phyloP scores from a whole-genome alignment of 2,888 invertebrate species.

The Phragmatobia fuliginosa region DNA sequence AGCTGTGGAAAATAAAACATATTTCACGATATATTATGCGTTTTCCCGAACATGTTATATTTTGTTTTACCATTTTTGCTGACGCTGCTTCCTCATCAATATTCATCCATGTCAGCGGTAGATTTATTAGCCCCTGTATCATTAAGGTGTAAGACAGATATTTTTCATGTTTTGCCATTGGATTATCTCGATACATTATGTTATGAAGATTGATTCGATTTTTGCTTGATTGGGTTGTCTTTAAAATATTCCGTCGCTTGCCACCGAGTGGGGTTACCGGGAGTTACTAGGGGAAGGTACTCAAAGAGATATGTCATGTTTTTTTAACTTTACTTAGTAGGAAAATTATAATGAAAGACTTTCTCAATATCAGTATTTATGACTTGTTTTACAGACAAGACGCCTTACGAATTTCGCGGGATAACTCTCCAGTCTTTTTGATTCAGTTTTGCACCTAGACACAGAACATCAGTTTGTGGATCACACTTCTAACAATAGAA shows the following conservation, averaged over 20 bases:
- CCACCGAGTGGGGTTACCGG: neutral
- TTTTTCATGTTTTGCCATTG: constrained; percentile 49
- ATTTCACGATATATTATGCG: neutral
- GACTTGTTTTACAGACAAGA: too few species aligned
- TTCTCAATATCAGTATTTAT: too few species aligned
- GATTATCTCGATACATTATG: constrained; percentile 49
- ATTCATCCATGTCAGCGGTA: constrained; percentile 70
- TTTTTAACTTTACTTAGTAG: too few species aligned
- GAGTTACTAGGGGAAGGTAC: neutral
- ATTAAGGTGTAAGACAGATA: constrained; percentile 55
- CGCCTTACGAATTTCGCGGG: too few species aligned
- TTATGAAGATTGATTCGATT: constrained; percentile 55
- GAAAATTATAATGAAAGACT: too few species aligned
- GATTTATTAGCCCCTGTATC: constrained; percentile 73
- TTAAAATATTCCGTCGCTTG: neutral
- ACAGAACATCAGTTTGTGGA: too few species aligned
- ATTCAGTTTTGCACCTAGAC: too few species aligned
- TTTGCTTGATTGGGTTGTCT: constrained; percentile 16
- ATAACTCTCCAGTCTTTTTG: too few species aligned
- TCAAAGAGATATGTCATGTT: too few species aligned
- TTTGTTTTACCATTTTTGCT: constrained; percentile 38
- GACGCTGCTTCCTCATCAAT: constrained; percentile 64
- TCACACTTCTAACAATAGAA: too few species aligned
- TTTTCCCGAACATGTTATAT: constrained; percentile 12
- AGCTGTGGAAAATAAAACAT: neutral